Evolutionary conservation across 2,797 vertebrate species (phyloP).

Genomic region (Mus minutoides): DNA sequence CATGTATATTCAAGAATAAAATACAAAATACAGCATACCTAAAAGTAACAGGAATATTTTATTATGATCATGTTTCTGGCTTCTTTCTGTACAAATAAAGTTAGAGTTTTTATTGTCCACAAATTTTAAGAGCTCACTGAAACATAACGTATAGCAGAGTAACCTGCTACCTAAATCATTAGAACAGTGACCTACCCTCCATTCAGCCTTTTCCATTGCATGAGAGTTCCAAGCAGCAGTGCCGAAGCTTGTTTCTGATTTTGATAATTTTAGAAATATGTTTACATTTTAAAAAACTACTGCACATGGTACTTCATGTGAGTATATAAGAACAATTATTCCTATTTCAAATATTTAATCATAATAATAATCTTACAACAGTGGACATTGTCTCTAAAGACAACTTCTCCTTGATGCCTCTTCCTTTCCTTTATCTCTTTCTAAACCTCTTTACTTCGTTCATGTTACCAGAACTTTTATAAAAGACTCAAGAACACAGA

Average conservation of each 20-base stretch:
- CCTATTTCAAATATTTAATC: background rate
- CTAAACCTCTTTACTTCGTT: background rate
- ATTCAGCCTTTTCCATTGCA: background rate
- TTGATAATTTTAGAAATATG: background rate
- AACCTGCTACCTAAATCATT: background rate
- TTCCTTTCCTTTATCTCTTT: background rate
- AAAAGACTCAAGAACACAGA: background rate
- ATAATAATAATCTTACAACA: background rate
- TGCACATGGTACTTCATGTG: background rate
- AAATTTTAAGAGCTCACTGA: background rate
- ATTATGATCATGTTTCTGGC: background rate
- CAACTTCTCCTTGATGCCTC: background rate
- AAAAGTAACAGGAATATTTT: background rate
- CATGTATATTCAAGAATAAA: background rate
- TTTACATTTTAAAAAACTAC: background rate
- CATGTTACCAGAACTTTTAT: background rate
- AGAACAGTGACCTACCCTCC: background rate
- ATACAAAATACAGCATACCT: background rate
- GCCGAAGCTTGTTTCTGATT: background rate
- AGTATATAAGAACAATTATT: background rate
- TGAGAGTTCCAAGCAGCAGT: background rate
- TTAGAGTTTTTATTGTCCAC: background rate
- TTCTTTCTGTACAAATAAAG: background rate
- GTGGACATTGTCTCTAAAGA: background rate
- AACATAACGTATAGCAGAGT: background rate